phyloP scores from a whole-genome alignment of 2,888 invertebrate genomes.

The Sesia apiformis region DNA sequence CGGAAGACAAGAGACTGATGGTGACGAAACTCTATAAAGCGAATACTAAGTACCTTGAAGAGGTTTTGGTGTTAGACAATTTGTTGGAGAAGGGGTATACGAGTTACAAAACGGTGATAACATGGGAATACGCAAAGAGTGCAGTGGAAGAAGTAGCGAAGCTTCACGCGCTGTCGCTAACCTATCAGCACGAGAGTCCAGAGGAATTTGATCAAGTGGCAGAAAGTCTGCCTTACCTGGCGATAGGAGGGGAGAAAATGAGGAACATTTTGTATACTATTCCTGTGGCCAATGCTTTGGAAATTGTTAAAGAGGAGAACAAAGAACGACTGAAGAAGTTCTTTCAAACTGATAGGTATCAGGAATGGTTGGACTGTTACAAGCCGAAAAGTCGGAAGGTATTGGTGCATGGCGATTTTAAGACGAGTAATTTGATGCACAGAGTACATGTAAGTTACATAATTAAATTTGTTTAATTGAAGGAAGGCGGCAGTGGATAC shows the following conservation, averaged over 20 bases:
- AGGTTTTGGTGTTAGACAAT: slow-evolving; percentile 7
- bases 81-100: slow-evolving; percentile 2
- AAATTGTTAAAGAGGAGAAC: slow-evolving; percentile 1
- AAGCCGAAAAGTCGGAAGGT: not conserved
- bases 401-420: slow-evolving; percentile 8
- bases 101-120: not conserved
- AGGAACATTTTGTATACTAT: not conserved
- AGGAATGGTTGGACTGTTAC: slow-evolving; percentile 2
- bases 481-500: not conserved
- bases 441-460: slow-evolving; percentile 4
- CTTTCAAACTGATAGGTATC: slow-evolving; percentile 1
- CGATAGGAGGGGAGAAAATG: slow-evolving; percentile 1
- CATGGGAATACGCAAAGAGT: slow-evolving; percentile 7
- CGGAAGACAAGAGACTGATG: slow-evolving; percentile 2
- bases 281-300: slow-evolving; percentile 1
- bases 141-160: slow-evolving; percentile 7
- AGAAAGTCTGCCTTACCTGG: not conserved
- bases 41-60: not conserved
- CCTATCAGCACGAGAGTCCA: slow-evolving; percentile 2
- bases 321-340: slow-evolving; percentile 1
- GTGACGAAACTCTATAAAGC: slow-evolving; percentile 6
- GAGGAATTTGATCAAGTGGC: not conserved
- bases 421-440: slow-evolving; percentile 8
- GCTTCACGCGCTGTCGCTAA: slow-evolving; percentile 9
- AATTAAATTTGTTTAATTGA: not conserved